Evolutionary conservation across 2,113 vertebrate genomes (phyloP), one percentile per base, ranked within the genome.

Genomic region (Myotis lucifugus): DNA sequence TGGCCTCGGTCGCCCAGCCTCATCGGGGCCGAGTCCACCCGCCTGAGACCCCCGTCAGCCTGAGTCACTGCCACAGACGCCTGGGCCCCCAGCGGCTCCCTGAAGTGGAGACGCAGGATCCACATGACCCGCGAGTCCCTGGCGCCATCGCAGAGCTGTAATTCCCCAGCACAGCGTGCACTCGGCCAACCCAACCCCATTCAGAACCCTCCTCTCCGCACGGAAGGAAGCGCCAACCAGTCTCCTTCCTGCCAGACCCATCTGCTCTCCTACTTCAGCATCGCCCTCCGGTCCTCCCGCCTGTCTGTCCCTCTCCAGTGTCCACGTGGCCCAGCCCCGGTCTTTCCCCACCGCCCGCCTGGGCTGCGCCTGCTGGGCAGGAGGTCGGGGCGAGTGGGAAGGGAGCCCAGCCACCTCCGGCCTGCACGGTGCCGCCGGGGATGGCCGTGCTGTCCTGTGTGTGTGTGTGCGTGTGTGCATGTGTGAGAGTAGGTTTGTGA

Each of bases 281-380:
- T 29, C 0, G 23, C 9, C 32, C 0, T 3, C 17, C 56, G 3
- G 56, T 10, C 56, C 56, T 59, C 23, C 56, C 56, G 23, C 23
- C 59, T 14, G 34, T 42, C 0, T 34, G n/a, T 29, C 0, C 2
- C 59, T 29, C 69, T 32, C 25, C 19, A 17, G 18, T 3, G 17
- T 0, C 13, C 56, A 2, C 5, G 0, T 0, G 73, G 4, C 12
- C 25, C 1, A 14, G 29, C 0, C 0, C n/a, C 3, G 59, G 17
- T 1, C 0, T 46, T 42, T 84, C 50, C 17, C 37, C 2, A 0
- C 21, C 42, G 5, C 48, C 52, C 6, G 5, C 76, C 54, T 12
- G 8, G n/a, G 4, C 23, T 0, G 42, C 34, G 56, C 50, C 52
- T 5, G 0, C 6, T 0, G 0, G 0, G 0, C 8, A 2, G 54